A percentile compares a stretch with the other conserved stretches of the same genome.
phyloP scores from a whole-genome alignment of 2,113 vertebrate species.

The rabbit (Oryctolagus cuniculus) region DNA sequence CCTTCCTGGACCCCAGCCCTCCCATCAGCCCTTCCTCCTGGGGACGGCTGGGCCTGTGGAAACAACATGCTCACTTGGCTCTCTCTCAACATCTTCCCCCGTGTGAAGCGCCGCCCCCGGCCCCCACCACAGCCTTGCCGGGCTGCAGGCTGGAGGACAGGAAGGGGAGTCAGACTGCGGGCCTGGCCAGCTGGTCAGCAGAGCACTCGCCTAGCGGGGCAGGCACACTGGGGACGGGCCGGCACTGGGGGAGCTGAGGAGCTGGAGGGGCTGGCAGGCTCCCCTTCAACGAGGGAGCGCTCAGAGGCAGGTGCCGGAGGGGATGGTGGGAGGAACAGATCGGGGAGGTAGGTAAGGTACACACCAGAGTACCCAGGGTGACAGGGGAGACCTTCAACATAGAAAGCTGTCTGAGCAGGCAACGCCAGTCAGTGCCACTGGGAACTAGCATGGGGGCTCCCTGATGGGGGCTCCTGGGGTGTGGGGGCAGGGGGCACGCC shows the following conservation, averaged over 20 bases:
- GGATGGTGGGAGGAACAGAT: too few species aligned
- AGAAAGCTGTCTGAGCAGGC: not conserved
- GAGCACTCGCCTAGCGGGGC: not conserved
- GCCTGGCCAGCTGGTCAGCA: not conserved
- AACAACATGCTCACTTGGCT: not conserved
- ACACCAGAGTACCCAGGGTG: not conserved
- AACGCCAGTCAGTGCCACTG: not conserved
- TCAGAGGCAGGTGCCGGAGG: not conserved
- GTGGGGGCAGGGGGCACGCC: too few species aligned
- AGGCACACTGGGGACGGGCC: not conserved
- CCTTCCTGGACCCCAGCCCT: not conserved
- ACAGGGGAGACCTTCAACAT: not conserved
- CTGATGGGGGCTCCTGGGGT: not conserved
- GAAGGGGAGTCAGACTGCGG: not conserved
- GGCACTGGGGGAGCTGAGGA: fast-evolving
- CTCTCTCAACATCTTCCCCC: not conserved
- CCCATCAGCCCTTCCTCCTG: not conserved
- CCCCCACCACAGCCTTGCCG: not conserved
- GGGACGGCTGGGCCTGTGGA: fast-evolving
- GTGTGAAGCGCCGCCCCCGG: not conserved
- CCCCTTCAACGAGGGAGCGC: not conserved
- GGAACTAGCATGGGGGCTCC: not conserved
- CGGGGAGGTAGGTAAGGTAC: not conserved
- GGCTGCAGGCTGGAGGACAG: not conserved
- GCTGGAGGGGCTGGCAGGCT: not conserved